Percentiles rank a stretch among this genome's conserved stretches.
phyloP scores from a whole-genome alignment of 2,888 invertebrate species.

The Eulithis testata region DNA sequence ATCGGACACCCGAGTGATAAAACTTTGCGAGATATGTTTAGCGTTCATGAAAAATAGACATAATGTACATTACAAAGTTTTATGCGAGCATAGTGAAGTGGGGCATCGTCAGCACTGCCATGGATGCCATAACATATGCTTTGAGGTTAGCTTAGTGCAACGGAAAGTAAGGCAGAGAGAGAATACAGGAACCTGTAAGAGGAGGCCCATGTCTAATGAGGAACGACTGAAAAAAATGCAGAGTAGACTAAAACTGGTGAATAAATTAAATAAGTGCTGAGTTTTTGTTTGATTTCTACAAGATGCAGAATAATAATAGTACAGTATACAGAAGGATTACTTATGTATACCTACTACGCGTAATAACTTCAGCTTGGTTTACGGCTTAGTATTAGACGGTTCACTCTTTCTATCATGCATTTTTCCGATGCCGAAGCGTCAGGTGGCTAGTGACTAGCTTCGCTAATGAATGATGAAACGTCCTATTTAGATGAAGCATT shows the following conservation, averaged over 20 bases:
- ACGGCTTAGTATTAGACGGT: no score
- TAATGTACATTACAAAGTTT: constrained; percentile 37
- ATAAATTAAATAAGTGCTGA: constrained; percentile 38
- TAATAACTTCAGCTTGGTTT: no score
- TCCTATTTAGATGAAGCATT: no score
- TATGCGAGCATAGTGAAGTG: constrained; percentile 36
- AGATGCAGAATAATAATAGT: no score
- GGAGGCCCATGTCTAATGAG: constrained; percentile 41
- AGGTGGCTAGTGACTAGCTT: no score
- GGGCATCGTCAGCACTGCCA: constrained; percentile 46
- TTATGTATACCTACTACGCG: no score
- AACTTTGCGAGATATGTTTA: constrained; percentile 53
- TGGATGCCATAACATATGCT: constrained; percentile 46
- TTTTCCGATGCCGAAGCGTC: no score
- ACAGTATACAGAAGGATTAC: no score
- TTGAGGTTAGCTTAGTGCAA: constrained; percentile 50
- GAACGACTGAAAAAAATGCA: constrained; percentile 53
- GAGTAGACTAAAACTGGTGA: constrained; percentile 55
- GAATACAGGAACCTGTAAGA: constrained; percentile 13
- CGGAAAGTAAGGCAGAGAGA: constrained; percentile 9
- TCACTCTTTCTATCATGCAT: no score
- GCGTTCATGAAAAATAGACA: constrained; percentile 47
- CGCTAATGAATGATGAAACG: no score
- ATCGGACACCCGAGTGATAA: constrained; percentile 3
- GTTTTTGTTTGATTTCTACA: constrained; percentile 15